Base-by-base conservation (phyloP, 64 coral and sea anemone species). In the Actinia equina region DNA sequence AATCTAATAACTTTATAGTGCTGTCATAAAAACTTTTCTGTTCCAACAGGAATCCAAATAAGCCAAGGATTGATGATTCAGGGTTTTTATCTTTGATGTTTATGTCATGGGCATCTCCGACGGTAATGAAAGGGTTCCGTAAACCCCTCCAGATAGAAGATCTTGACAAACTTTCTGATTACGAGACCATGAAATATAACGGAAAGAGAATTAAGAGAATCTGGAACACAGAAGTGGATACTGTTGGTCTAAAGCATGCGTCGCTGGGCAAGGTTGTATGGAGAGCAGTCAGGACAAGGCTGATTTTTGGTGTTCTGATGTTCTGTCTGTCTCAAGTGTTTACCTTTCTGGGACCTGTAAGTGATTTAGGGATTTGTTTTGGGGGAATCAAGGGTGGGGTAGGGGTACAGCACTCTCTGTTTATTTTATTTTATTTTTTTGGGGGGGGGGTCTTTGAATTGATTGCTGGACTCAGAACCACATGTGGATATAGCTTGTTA, bases 1-100 rank as follows among this genome's bases (percentile, higher is more conserved):
- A 2, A 57, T 57, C 55, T 12, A 8, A 14, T 12, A 57, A 57
- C 15, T 57, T 57, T 57, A 12, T 57, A 57, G 10, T n/a, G n/a
- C n/a, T n/a, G n/a, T 57, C 55, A 14, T 16, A 57, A 57, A 11
- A 57, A 12, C 0, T 57, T 16, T 57, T 2, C 55, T 57, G 55
- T 57, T 57, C 11, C 6, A 7, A 57, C 55, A 98, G 95, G 59
- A 81, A 98, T 44, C 89, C 77, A 55, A 78, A 79, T 17, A 89
- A 86, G 74, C 88, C 92, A 7, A 79, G 52, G 0, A 90, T 94
- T 52, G 95, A 98, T 64, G 95, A 98, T 76, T 93, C 92, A 6
- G 95, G 95, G 0, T 98, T 94, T 44, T 17, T 98, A 3, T 91
- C 95, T 16, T 65, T 98, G 54, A 94, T 98, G 92, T 86, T 98